These are phyloP conservation scores for Geotrupes spiniger DNA, from an alignment of 2,888 invertebrate species.

Conservation along the genomic window DNA sequence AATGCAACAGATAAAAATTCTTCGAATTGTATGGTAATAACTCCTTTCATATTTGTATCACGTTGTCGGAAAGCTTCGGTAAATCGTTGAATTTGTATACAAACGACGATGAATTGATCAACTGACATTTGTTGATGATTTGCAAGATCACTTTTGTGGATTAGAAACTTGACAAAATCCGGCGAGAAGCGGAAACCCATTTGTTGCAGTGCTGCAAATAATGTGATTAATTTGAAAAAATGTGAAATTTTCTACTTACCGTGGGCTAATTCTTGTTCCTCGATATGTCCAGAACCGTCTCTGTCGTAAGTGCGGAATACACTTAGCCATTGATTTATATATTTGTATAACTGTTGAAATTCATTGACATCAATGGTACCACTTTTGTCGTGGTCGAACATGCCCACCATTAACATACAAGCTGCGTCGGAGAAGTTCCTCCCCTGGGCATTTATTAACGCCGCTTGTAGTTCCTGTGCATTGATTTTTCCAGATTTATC, in stretches of 20 bases:
- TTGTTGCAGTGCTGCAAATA: slow-evolving; percentile 67
- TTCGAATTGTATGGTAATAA: slow-evolving; percentile 44
- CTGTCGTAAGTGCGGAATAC: slow-evolving; percentile 82
- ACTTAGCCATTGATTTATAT: slow-evolving; percentile 84
- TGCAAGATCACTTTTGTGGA: slow-evolving; percentile 66
- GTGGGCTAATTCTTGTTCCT: slow-evolving; percentile 72
- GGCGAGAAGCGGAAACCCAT: slow-evolving; percentile 87
- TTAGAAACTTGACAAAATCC: slow-evolving; percentile 71
- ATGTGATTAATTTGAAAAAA: slow-evolving; percentile 8
- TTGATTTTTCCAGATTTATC: slow-evolving; percentile 82
- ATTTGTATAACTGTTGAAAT: slow-evolving; percentile 82
- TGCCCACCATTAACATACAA: slow-evolving; percentile 84
- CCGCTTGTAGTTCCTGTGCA: slow-evolving; percentile 71
- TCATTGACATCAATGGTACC: slow-evolving; percentile 83
- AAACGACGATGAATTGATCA: slow-evolving; percentile 46
- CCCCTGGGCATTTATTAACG: slow-evolving; percentile 83
- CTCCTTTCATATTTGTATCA: slow-evolving; percentile 40
- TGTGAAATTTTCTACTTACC: slow-evolving; percentile 51
- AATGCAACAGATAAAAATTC: slow-evolving; percentile 70
- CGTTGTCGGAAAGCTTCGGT: slow-evolving; percentile 45
- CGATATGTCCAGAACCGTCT: slow-evolving; percentile 83
- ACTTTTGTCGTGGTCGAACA: slow-evolving; percentile 83
- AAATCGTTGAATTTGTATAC: slow-evolving; percentile 47
- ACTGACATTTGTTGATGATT: slow-evolving; percentile 54
- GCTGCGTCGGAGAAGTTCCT: slow-evolving; percentile 78